Evolutionary conservation across 2,113 vertebrate genomes (phyloP).

Genomic region (Corythoichthys intestinalis): DNA sequence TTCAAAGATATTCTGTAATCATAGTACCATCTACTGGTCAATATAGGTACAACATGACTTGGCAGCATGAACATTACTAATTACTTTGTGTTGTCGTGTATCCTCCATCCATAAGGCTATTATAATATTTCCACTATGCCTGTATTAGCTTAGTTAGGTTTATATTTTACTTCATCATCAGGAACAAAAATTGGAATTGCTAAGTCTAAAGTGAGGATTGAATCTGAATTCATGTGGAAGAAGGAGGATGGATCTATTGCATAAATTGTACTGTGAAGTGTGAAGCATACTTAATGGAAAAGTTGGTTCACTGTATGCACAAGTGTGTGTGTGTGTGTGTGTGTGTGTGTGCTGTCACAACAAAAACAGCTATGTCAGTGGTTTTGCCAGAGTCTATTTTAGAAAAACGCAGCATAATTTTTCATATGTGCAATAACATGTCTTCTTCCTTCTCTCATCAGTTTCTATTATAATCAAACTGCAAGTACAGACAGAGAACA

Average conservation of each 20-base stretch:
- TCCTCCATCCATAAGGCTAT: background rate
- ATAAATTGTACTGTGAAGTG: constrained; percentile 10
- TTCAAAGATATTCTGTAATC: background rate
- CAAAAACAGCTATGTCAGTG: constrained; percentile 8
- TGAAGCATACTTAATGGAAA: constrained; percentile 38
- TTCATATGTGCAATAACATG: background rate
- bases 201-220: constrained; percentile 28
- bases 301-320: constrained; percentile 1
- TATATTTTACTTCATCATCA: background rate
- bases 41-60: background rate
- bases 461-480: too few relatives aligned
- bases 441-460: background rate
- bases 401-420: background rate
- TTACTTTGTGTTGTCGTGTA: too few relatives aligned
- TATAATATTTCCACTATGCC: background rate
- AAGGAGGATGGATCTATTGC: constrained; percentile 24
- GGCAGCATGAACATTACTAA: background rate
- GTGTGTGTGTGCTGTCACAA: background rate
- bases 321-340: constrained; percentile 1
- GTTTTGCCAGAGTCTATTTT: background rate
- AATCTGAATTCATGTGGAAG: constrained; percentile 13
- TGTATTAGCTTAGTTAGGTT: background rate
- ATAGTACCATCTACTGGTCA: background rate
- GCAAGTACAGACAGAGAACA: too few relatives aligned
- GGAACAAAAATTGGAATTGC: background rate